phyloP scores from a whole-genome alignment of 2,797 vertebrate species.

The Mionectes olivaceus region DNA sequence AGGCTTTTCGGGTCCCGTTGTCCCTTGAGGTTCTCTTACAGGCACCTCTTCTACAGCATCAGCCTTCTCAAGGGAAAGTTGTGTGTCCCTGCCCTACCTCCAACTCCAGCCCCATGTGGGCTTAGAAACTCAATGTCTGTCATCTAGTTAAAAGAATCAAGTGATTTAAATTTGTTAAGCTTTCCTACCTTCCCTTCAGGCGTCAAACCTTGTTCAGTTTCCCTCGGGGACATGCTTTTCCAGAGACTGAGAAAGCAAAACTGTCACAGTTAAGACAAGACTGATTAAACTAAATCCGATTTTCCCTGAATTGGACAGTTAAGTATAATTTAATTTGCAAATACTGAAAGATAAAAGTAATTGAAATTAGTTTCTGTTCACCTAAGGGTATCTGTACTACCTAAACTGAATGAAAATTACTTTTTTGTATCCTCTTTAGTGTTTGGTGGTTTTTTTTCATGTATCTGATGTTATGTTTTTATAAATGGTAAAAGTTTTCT shows the following conservation, averaged over 20 bases:
- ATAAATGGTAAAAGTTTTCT: not conserved
- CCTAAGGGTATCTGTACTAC: not conserved
- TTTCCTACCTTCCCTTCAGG: not conserved
- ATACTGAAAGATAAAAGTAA: conserved; percentile 15
- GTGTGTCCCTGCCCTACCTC: fast-evolving
- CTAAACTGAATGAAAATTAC: not conserved
- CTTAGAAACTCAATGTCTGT: not conserved
- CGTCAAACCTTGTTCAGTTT: not conserved
- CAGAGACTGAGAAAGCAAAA: conserved; percentile 6
- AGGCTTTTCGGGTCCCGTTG: fast-evolving
- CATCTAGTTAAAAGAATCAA: not conserved
- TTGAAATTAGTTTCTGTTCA: conserved; percentile 24
- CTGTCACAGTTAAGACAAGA: conserved; percentile 13
- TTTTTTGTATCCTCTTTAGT: not conserved
- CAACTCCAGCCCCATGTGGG: not conserved
- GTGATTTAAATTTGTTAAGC: not conserved
- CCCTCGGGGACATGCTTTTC: not conserved
- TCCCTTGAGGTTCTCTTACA: no score
- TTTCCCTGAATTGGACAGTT: conserved; percentile 1
- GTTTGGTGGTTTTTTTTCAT: not conserved
- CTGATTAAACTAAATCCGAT: not conserved
- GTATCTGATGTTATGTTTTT: not conserved
- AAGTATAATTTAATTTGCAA: conserved; percentile 45
- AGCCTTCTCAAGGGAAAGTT: no score
- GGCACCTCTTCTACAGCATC: fast-evolving